phyloP scores from a whole-genome alignment of 2,888 invertebrate species.

The Brachyptera risi region DNA sequence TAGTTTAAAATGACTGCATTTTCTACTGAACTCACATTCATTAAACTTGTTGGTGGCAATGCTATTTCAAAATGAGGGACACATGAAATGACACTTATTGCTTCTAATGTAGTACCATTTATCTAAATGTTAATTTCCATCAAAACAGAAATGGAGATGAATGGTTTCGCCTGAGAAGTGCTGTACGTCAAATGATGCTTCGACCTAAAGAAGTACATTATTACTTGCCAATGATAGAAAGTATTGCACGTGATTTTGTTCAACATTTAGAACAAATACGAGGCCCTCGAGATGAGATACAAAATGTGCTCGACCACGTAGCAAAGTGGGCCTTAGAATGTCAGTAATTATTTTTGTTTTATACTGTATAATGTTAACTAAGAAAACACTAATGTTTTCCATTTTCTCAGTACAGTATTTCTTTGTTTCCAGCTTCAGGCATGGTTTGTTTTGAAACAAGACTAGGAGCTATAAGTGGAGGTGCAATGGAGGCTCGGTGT shows the following conservation, averaged over 20 bases:
- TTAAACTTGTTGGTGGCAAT: too few species aligned
- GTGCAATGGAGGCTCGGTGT: conserved; percentile 40
- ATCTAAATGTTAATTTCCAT: too few species aligned
- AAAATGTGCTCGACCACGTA: conserved; percentile 41
- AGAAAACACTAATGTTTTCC: too few species aligned
- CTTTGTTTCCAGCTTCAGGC: conserved; percentile 43
- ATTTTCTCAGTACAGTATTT: not conserved
- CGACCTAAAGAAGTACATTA: conserved; percentile 48
- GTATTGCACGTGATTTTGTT: conserved; percentile 46
- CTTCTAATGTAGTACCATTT: too few species aligned
- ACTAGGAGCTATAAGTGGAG: conserved; percentile 44
- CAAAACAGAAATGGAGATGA: conserved; percentile 54
- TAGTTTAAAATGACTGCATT: too few species aligned
- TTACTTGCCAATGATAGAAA: conserved; percentile 45
- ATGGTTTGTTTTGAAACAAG: conserved; percentile 49
- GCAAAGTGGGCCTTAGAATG: conserved; percentile 50
- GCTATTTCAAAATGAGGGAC: too few species aligned
- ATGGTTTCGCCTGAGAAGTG: conserved; percentile 51
- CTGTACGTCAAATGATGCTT: conserved; percentile 52
- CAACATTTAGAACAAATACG: conserved; percentile 40
- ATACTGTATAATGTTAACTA: not conserved
- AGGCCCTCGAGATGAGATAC: conserved; percentile 38
- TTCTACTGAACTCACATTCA: too few species aligned
- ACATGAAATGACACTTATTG: too few species aligned
- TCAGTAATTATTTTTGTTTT: conserved; percentile 38